phyloP scores from a whole-genome alignment of 2,113 vertebrate genomes.

The Mungos mungo region DNA sequence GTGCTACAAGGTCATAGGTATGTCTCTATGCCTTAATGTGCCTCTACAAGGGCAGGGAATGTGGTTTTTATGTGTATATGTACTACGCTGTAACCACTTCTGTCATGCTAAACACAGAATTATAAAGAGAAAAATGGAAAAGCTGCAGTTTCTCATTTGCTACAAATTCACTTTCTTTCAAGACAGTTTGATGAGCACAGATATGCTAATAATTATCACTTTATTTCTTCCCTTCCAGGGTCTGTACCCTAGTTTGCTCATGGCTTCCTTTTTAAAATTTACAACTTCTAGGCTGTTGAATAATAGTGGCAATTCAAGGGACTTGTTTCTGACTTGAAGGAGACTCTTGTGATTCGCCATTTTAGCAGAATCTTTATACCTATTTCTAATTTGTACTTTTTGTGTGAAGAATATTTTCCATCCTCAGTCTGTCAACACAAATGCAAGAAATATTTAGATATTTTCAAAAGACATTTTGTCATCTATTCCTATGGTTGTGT shows the following conservation, averaged over 20 bases:
- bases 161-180: not conserved
- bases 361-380: not conserved
- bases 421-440: not conserved
- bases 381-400: not conserved
- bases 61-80: not conserved
- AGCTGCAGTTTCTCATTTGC: not conserved
- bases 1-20: not conserved
- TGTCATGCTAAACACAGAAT: not conserved
- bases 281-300: not conserved
- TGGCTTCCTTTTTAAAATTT: not conserved
- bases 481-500: not conserved
- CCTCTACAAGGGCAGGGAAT: not conserved
- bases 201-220: not conserved
- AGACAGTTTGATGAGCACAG: not conserved
- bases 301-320: not conserved
- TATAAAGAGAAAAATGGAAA: not conserved
- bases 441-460: not conserved
- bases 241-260: not conserved
- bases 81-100: not conserved
- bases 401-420: not conserved
- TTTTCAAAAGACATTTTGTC: not conserved
- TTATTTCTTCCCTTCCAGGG: not conserved
- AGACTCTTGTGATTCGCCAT: not conserved
- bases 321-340: not conserved
- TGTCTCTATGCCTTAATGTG: not conserved